These are phyloP conservation scores for Tetropium fuscum DNA, from an alignment of 2,888 invertebrate genomes.

Conservation along the genomic window DNA sequence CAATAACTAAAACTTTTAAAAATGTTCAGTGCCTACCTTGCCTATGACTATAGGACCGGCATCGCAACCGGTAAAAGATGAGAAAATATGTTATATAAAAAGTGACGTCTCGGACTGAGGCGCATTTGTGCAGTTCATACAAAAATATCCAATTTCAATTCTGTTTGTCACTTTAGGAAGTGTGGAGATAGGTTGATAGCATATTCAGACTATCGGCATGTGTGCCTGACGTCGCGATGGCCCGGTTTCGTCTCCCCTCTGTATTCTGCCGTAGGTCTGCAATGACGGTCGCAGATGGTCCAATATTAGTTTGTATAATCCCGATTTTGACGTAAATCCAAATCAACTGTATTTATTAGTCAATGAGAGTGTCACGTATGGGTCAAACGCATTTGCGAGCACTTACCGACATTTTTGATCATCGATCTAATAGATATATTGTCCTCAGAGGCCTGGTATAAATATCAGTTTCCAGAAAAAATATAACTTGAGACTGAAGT, in stretches of 20 bases:
- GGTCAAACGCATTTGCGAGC: too few species aligned
- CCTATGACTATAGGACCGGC: not conserved
- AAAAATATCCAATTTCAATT: conserved; percentile 52
- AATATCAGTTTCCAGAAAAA: too few species aligned
- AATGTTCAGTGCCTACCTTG: too few species aligned
- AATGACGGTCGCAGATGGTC: conserved; percentile 51
- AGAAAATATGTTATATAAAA: conserved; percentile 20
- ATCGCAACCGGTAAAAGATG: not conserved
- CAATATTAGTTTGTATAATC: too few species aligned
- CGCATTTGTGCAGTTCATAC: conserved; percentile 38
- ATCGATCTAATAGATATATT: too few species aligned
- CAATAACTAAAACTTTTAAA: too few species aligned
- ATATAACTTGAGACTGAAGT: too few species aligned
- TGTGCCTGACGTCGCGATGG: conserved; percentile 58
- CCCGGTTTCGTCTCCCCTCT: conserved; percentile 37
- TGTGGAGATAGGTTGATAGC: conserved; percentile 53
- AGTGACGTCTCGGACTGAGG: conserved; percentile 6
- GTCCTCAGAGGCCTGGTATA: too few species aligned
- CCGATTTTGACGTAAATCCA: too few species aligned
- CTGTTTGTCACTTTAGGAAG: conserved; percentile 46
- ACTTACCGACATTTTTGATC: too few species aligned
- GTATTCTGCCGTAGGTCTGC: not conserved
- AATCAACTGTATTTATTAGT: too few species aligned
- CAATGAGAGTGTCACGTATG: too few species aligned
- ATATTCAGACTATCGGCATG: conserved; percentile 59